These are phyloP conservation scores for Hapalemur alaotrensis DNA, from an alignment of 2,797 vertebrate genomes.

Conservation along the genomic window DNA sequence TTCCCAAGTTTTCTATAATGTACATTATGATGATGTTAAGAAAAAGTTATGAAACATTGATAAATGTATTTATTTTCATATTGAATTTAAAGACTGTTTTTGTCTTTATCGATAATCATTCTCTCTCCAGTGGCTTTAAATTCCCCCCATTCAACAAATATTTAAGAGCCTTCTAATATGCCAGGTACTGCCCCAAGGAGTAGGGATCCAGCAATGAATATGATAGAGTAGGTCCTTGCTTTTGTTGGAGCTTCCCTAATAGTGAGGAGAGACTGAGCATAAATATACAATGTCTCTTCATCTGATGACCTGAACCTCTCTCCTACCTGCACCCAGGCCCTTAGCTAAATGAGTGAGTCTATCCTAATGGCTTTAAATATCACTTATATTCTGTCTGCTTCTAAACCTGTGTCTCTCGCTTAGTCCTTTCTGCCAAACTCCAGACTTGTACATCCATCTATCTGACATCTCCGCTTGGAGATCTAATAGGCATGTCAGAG, in stretches of 20 bases:
- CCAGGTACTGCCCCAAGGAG: background rate
- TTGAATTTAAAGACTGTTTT: background rate
- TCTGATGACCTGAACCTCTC: background rate
- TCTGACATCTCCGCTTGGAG: background rate
- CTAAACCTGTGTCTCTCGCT: background rate
- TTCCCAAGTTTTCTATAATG: slow-evolving; percentile 4
- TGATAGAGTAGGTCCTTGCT: background rate
- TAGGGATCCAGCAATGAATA: background rate
- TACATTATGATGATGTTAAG: slow-evolving; percentile 16
- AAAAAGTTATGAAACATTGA: background rate
- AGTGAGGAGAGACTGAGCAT: background rate
- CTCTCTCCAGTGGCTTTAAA: background rate
- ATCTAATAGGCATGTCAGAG: background rate
- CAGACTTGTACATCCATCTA: background rate
- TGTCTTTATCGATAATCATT: background rate
- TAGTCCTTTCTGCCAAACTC: background rate
- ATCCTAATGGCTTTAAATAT: background rate
- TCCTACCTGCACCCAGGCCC: background rate
- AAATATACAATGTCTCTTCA: background rate
- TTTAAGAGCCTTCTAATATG: background rate
- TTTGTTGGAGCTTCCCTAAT: background rate
- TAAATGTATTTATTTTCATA: slow-evolving; percentile 20
- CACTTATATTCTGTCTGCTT: background rate
- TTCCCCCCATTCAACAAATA: background rate
- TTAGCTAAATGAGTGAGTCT: background rate